Percentiles rank a stretch among this genome's conserved stretches.
Evolutionary conservation across 2,797 vertebrate species (phyloP).

Genomic region (Tragelaphus oryx): DNA sequence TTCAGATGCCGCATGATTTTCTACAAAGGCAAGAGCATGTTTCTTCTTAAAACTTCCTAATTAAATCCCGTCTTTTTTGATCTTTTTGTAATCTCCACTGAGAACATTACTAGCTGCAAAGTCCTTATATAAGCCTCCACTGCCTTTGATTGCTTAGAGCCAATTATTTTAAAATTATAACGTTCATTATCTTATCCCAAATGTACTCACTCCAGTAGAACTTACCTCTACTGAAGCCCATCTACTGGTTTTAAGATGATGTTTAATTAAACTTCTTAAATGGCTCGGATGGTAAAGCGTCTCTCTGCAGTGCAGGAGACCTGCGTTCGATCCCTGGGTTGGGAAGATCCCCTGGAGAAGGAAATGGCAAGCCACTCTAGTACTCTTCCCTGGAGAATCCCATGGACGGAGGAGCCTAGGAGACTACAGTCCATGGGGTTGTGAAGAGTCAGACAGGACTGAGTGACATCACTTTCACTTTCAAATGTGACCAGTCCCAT

Average conservation of each 20-base stretch:
- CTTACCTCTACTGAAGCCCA: not conserved
- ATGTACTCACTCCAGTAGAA: not conserved
- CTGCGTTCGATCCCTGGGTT: not conserved
- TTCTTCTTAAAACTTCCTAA: constrained; percentile 9
- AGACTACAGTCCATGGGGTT: not conserved
- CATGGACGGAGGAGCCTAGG: not conserved
- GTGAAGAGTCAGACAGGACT: not conserved
- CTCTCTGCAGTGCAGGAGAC: not conserved
- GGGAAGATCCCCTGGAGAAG: not conserved
- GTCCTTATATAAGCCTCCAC: not conserved
- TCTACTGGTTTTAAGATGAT: not conserved
- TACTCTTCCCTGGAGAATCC: not conserved
- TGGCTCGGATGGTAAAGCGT: not conserved
- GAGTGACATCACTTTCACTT: not conserved
- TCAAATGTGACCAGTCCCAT: not conserved
- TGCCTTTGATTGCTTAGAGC: not conserved
- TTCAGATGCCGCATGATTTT: not conserved
- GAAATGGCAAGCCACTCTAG: not conserved
- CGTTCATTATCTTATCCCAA: not conserved
- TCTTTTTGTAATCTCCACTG: not conserved
- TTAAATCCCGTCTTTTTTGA: not conserved
- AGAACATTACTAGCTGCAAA: not conserved
- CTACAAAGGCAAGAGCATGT: not conserved
- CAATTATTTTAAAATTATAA: not conserved
- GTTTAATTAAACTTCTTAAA: not conserved